Evolutionary conservation across 1,140 invertebrate genomes (phyloP).

Genomic region (Aphaenogaster rudis): DNA sequence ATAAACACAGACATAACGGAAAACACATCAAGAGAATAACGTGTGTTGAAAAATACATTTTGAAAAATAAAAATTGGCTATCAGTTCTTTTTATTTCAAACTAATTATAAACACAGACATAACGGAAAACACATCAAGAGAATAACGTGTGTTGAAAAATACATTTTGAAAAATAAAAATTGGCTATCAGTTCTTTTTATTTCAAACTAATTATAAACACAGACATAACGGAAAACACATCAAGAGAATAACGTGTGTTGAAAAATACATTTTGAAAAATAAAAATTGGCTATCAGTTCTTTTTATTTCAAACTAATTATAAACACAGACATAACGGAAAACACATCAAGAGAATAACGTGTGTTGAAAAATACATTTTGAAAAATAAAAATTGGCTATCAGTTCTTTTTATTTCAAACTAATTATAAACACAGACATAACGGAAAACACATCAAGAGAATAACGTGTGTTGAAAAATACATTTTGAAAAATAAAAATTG

Average conservation of each 20-base stretch:
- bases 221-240: not conserved
- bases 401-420: not conserved
- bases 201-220: not conserved
- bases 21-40: not conserved
- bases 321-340: too few species aligned
- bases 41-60: not conserved
- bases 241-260: not conserved
- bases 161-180: not conserved
- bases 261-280: not conserved
- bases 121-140: too few species aligned
- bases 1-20: not conserved
- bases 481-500: not conserved
- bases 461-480: not conserved
- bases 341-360: not conserved
- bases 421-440: not conserved
- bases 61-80: not conserved
- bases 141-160: not conserved
- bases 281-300: not conserved
- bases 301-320: conserved; percentile 4
- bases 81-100: not conserved
- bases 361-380: not conserved
- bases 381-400: not conserved
- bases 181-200: not conserved
- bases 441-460: not conserved
- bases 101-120: not conserved